Base-by-base conservation (phyloP, 53 echinoderm and acorn worm genomes). In the Hippasteria phrygiana region DNA sequence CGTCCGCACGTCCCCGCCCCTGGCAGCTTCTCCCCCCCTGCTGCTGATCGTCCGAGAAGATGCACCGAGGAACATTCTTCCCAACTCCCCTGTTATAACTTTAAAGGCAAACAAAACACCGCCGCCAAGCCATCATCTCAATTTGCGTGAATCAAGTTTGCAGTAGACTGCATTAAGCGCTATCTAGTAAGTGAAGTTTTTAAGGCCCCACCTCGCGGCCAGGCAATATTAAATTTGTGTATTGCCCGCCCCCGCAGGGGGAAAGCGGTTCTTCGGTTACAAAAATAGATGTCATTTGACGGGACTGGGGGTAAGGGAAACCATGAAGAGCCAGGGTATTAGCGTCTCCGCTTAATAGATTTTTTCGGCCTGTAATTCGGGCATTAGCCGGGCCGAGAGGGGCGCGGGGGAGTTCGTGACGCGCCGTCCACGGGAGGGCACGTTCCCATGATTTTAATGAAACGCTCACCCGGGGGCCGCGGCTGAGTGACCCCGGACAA, bases 61-160 rank as follows among this genome's bases (percentile, higher is more conserved):
- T 85, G 85, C 85, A 27, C 34, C 71, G 71, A 10, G 36, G 48
- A 63, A 85, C 48, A 79, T 26, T 59, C 79, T 39, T 36, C 40
- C 40, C 40, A 74, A 79, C 81, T 56, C 43, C 43, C 81, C 72
- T 3, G 47, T 50, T 41, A 17, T 17, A 72, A 72, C 72, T 75
- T 48, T 48, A 29, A 85, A 71, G 71, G 45, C 71, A 85, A 85
- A 85, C 85, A 85, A 51, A 70, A 70, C 71, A 69, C 85, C 69
- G 85, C 85, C 37, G 85, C 85, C 85, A 85, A 85, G 50, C 46
- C 85, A 85, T 85, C 85, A 85, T 48, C 85, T 71, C 85, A 85
- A 85, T 85, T 85, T 85, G n/a, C 32, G 46, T 71, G 85, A 85
- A 85, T 85, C 85, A 85, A 85, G 85, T 85, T 85, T 85, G 85